These are phyloP conservation scores for Musca domestica DNA, from an alignment of 1,140 invertebrate species.

Conservation along the genomic window DNA sequence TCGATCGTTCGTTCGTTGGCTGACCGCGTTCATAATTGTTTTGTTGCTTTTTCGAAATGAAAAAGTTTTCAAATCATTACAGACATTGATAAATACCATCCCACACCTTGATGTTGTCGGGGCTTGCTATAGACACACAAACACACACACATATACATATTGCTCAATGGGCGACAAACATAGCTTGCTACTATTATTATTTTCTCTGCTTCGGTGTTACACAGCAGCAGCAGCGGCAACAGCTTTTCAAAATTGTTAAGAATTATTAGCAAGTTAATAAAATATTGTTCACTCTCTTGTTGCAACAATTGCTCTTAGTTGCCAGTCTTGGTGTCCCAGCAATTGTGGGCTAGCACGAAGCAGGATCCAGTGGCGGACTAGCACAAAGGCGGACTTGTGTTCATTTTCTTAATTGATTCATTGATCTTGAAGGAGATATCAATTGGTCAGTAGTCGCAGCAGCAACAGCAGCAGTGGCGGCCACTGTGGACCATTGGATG, in stretches of 20 bases:
- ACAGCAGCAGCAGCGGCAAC: background rate
- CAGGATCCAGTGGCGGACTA: background rate
- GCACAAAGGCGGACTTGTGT: conserved; percentile 17
- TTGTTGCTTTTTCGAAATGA: background rate
- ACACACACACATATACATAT: too few species aligned
- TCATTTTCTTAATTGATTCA: conserved; percentile 25
- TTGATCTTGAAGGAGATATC: conserved; percentile 25
- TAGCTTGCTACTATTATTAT: background rate
- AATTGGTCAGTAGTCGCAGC: conserved; percentile 11
- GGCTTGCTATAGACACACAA: too few species aligned
- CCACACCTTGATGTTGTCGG: conserved; percentile 15
- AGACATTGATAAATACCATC: conserved; percentile 23
- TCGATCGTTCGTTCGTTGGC: too few species aligned
- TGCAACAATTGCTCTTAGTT: background rate
- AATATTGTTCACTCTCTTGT: conserved; percentile 7
- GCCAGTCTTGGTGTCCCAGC: conserved; percentile 7
- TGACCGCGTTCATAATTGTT: background rate
- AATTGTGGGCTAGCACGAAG: background rate
- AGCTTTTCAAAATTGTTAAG: too few species aligned
- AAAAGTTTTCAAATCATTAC: conserved; percentile 19
- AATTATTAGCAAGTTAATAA: background rate
- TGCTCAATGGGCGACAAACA: background rate
- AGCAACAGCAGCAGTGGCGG: background rate
- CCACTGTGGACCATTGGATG: background rate
- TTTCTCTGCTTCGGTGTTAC: background rate